Conservation (phyloP, 2,797 vertebrate species). For the Falco biarmicus region DNA sequence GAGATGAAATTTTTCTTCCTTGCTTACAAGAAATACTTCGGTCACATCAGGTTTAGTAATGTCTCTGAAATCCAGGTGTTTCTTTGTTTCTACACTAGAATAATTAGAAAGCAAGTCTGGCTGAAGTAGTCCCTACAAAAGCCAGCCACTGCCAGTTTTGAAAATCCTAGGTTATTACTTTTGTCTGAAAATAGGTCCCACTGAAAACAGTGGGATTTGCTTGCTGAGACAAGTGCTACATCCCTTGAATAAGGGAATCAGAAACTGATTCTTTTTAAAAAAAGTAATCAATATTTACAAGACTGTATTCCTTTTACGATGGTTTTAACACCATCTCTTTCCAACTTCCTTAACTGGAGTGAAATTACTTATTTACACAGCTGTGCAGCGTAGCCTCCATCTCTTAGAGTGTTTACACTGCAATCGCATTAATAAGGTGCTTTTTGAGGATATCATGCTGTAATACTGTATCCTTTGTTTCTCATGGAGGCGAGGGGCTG, state of each 20-base stretch:
- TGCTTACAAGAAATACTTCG: background rate
- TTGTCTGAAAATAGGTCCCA: conserved; percentile 1
- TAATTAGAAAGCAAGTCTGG: background rate
- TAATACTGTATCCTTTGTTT: background rate
- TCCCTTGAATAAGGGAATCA: background rate
- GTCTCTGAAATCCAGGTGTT: background rate
- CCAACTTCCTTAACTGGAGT: background rate
- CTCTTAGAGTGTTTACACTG: background rate
- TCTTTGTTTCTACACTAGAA: background rate
- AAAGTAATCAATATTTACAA: background rate
- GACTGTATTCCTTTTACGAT: background rate
- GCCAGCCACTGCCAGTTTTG: background rate
- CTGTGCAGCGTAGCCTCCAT: background rate
- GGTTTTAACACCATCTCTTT: background rate
- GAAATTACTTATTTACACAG: background rate
- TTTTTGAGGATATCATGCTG: background rate
- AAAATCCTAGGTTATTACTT: background rate
- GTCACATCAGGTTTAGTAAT: background rate
- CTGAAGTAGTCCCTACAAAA: background rate
- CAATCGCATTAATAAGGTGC: background rate
- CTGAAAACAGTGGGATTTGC: background rate
- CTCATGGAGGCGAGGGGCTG: background rate
- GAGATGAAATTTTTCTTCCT: background rate
- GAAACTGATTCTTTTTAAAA: background rate
- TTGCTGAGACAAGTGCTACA: background rate